These are phyloP conservation scores for Telenomus remus DNA, from an alignment of 1,140 invertebrate genomes.

Conservation along the genomic window DNA sequence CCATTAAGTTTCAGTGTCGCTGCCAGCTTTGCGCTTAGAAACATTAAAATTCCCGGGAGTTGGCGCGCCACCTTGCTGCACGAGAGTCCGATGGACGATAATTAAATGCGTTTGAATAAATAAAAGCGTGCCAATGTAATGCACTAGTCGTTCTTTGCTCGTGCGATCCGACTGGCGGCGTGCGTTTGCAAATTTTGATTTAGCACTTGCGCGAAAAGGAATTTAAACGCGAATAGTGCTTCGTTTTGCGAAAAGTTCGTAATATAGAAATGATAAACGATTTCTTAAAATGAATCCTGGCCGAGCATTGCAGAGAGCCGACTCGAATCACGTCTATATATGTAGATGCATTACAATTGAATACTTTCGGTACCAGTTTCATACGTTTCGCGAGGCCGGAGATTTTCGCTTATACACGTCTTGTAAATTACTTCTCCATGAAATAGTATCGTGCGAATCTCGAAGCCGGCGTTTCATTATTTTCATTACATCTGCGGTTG, in stretches of 20 bases:
- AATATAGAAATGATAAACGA: slow-evolving; percentile 16
- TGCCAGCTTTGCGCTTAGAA: slow-evolving; percentile 39
- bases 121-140: slow-evolving; percentile 11
- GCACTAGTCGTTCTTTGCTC: background rate
- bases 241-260: slow-evolving; percentile 10
- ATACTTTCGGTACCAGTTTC: slow-evolving; percentile 5
- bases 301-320: no score
- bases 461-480: no score
- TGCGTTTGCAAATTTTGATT: slow-evolving; percentile 3
- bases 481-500: no score
- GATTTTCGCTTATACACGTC: background rate
- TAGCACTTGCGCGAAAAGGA: background rate
- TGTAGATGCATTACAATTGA: slow-evolving; percentile 21
- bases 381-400: background rate
- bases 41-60: slow-evolving; percentile 48
- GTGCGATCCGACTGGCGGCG: background rate
- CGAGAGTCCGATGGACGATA: slow-evolving; percentile 33
- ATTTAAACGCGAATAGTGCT: slow-evolving; percentile 2
- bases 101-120: slow-evolving; percentile 38
- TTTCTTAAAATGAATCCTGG: slow-evolving; percentile 6
- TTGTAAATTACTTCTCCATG: background rate
- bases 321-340: background rate
- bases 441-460: background rate
- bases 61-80: slow-evolving; percentile 23
- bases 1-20: slow-evolving; percentile 50